phyloP scores from a whole-genome alignment of 2,888 invertebrate species.

The Plebejus argus region DNA sequence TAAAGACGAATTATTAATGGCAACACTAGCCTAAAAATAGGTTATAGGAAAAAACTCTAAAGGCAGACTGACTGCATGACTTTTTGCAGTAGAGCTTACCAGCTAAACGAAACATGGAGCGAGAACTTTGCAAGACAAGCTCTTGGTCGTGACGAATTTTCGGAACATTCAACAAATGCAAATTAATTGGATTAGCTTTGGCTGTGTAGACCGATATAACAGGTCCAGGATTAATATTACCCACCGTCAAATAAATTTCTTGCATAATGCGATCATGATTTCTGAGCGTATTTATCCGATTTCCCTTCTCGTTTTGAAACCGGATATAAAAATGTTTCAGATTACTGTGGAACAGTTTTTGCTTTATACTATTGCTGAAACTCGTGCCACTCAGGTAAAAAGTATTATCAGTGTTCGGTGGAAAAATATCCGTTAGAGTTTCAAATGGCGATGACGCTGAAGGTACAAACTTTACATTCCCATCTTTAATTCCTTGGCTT shows the following conservation, averaged over 20 bases:
- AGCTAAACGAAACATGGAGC: slow-evolving; percentile 54
- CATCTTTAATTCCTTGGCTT: slow-evolving; percentile 45
- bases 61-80: no score
- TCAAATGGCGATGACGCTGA: slow-evolving; percentile 54
- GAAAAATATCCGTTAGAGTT: slow-evolving; percentile 49
- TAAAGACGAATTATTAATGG: no score
- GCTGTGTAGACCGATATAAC: slow-evolving; percentile 64
- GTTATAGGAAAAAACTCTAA: no score
- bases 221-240: slow-evolving; percentile 47
- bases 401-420: slow-evolving; percentile 46
- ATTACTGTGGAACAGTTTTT: slow-evolving; percentile 46
- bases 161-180: slow-evolving; percentile 43
- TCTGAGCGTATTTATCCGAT: slow-evolving; percentile 47
- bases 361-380: slow-evolving; percentile 41
- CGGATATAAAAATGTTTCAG: slow-evolving; percentile 57
- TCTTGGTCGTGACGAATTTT: slow-evolving; percentile 46
- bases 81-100: slow-evolving; percentile 47
- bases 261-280: slow-evolving; percentile 59
- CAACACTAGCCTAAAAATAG: no score
- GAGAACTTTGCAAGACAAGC: slow-evolving; percentile 41
- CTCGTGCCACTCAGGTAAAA: slow-evolving; percentile 47
- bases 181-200: slow-evolving; percentile 52
- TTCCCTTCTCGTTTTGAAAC: slow-evolving; percentile 55
- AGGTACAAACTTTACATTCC: slow-evolving; percentile 57
- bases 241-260: slow-evolving; percentile 50